Evolutionary conservation across 1,140 invertebrate genomes (phyloP).

Genomic region (Planococcus citri): DNA sequence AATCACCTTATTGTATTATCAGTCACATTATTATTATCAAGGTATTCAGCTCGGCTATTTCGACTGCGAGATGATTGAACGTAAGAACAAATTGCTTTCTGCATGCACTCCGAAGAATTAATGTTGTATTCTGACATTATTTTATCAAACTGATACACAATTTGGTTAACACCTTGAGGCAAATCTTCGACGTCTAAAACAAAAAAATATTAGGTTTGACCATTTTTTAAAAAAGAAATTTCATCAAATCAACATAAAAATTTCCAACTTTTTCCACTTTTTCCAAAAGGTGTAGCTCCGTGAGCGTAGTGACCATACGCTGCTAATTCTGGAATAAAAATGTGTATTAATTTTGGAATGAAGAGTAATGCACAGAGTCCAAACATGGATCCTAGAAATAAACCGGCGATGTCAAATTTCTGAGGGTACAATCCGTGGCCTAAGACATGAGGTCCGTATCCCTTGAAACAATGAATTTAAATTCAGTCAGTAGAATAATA

Average conservation of each 20-base stretch:
- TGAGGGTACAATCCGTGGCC: slow-evolving; percentile 36
- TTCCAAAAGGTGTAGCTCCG: not conserved
- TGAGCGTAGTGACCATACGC: not conserved
- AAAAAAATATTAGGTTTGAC: not conserved
- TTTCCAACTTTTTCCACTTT: not conserved
- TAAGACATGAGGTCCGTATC: slow-evolving; percentile 18
- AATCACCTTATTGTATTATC: slow-evolving; percentile 16
- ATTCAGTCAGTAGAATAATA: not conserved
- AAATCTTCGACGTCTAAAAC: not conserved
- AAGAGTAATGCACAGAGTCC: slow-evolving; percentile 64
- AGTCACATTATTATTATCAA: not conserved
- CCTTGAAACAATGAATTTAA: slow-evolving; percentile 14
- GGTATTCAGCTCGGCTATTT: not conserved
- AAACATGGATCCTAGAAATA: slow-evolving; percentile 60
- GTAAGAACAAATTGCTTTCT: slow-evolving; percentile 61
- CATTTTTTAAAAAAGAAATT: too few relatives aligned
- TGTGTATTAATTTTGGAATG: slow-evolving; percentile 58
- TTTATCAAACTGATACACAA: slow-evolving; percentile 57
- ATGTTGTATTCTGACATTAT: slow-evolving; percentile 56
- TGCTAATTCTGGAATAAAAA: slow-evolving; percentile 28
- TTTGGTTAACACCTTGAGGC: slow-evolving; percentile 43
- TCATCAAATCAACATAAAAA: not conserved
- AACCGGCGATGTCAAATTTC: slow-evolving; percentile 69
- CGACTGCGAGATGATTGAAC: slow-evolving; percentile 43
- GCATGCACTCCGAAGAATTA: slow-evolving; percentile 62